A percentile compares a stretch with the other conserved stretches of the same genome.
phyloP scores from a whole-genome alignment of 2,113 vertebrate genomes.

The Engystomops pustulosus region DNA sequence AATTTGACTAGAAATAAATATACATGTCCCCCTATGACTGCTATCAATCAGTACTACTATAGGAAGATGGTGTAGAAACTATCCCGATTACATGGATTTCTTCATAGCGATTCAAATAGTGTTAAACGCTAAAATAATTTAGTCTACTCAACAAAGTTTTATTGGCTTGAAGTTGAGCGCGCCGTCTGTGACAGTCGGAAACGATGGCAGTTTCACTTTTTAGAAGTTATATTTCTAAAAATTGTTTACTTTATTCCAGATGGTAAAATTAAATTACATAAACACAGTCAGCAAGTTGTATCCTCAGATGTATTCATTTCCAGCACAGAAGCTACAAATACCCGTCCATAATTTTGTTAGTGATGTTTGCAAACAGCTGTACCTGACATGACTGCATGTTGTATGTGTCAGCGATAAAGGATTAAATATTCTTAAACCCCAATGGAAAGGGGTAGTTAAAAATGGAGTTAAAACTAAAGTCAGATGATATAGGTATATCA shows the following conservation, averaged over 20 bases:
- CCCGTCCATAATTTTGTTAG: conserved; percentile 83
- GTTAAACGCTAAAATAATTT: conserved; percentile 21
- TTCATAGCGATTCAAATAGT: neutral
- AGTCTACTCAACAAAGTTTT: conserved; percentile 40
- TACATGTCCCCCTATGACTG: no score
- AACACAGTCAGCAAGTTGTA: conserved; percentile 86
- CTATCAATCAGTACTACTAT: neutral
- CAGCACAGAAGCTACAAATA: conserved; percentile 77
- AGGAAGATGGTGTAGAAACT: neutral
- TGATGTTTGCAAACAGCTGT: conserved; percentile 83
- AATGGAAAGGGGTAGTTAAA: conserved; percentile 66
- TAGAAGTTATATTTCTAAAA: conserved; percentile 78
- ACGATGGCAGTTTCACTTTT: conserved; percentile 69
- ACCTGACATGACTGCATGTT: conserved; percentile 74
- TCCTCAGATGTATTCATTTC: conserved; percentile 80
- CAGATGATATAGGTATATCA: conserved; percentile 50
- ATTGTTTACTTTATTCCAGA: conserved; percentile 88
- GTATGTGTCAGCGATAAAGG: conserved; percentile 73
- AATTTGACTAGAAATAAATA: no score
- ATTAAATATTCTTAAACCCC: conserved; percentile 75
- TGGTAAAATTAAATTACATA: conserved; percentile 91
- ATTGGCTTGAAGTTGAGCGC: conserved; percentile 16
- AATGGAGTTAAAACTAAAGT: conserved; percentile 59
- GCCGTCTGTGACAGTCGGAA: conserved; percentile 65
- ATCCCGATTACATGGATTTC: neutral